These are phyloP conservation scores for Agapornis canus DNA, from an alignment of 2,797 vertebrate species.

Conservation along the genomic window DNA sequence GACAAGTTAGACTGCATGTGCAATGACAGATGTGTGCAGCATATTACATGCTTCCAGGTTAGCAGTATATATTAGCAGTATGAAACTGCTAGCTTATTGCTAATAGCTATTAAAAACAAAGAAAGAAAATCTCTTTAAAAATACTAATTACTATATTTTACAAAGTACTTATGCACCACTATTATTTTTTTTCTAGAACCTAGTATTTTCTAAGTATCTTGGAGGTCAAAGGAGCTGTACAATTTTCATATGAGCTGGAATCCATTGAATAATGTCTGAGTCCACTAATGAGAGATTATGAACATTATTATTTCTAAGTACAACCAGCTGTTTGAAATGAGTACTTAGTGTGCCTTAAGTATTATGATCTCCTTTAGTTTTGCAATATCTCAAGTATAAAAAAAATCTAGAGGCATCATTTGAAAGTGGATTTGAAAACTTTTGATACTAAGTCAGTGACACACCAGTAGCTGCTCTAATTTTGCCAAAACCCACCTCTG, in stretches of 20 bases:
- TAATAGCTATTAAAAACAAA: neutral
- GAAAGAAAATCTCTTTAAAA: neutral
- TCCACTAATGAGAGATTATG: conserved; percentile 20
- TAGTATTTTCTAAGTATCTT: neutral
- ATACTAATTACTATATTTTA: neutral
- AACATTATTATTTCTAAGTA: conserved; percentile 21
- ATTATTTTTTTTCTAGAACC: neutral
- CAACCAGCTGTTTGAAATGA: conserved; percentile 9
- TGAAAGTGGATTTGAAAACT: conserved; percentile 2
- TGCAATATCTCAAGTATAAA: conserved; percentile 1
- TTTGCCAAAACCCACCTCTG: neutral
- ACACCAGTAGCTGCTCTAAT: neutral
- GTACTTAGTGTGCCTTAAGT: neutral
- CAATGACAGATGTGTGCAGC: neutral
- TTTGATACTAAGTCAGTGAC: neutral
- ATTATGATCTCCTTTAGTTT: neutral
- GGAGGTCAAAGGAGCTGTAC: neutral
- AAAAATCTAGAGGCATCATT: neutral
- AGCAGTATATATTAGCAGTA: neutral
- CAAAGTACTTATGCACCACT: neutral
- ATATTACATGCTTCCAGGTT: neutral
- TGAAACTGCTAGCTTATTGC: neutral
- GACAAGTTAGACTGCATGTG: neutral
- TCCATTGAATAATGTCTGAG: conserved; percentile 1
- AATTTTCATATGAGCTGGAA: conserved; percentile 38